These are phyloP conservation scores for Andricus quercusramuli DNA, from an alignment of 2,888 invertebrate species.

Conservation along the genomic window DNA sequence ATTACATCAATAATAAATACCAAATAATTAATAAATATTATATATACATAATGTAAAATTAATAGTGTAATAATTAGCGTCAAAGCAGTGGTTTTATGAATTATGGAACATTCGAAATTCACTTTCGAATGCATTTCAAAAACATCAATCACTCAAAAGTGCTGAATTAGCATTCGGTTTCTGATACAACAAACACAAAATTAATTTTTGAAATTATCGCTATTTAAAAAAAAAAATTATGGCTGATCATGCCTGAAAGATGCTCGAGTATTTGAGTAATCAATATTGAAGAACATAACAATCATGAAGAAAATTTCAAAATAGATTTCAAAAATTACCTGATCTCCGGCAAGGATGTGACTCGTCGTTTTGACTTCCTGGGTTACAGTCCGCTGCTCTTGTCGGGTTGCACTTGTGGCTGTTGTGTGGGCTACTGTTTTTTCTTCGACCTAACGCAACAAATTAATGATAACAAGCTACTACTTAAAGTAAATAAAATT, in stretches of 20 bases:
- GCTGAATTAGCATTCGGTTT: background rate
- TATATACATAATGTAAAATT: background rate
- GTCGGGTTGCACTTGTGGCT: slow-evolving; percentile 92
- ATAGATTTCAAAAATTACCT: slow-evolving; percentile 80
- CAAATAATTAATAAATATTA: background rate
- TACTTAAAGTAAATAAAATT: slow-evolving; percentile 48
- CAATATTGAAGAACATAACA: background rate
- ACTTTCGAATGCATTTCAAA: background rate
- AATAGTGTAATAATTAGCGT: background rate
- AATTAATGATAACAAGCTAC: slow-evolving; percentile 61
- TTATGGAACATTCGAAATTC: slow-evolving; percentile 11
- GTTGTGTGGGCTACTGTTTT: slow-evolving; percentile 95
- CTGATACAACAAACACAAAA: background rate
- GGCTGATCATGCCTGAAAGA: slow-evolving; percentile 20
- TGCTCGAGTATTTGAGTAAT: background rate
- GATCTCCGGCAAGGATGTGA: slow-evolving; percentile 90
- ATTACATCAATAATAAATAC: background rate
- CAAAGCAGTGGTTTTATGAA: slow-evolving; percentile 14
- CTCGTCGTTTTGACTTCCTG: slow-evolving; percentile 94
- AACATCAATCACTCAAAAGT: background rate
- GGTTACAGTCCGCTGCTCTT: slow-evolving; percentile 93
- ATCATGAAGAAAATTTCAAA: background rate
- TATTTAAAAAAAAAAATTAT: background rate
- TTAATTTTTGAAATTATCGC: background rate
- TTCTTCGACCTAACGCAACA: slow-evolving; percentile 86